phyloP scores from a whole-genome alignment of 2,888 invertebrate genomes.

The Hypercompe scribonia region DNA sequence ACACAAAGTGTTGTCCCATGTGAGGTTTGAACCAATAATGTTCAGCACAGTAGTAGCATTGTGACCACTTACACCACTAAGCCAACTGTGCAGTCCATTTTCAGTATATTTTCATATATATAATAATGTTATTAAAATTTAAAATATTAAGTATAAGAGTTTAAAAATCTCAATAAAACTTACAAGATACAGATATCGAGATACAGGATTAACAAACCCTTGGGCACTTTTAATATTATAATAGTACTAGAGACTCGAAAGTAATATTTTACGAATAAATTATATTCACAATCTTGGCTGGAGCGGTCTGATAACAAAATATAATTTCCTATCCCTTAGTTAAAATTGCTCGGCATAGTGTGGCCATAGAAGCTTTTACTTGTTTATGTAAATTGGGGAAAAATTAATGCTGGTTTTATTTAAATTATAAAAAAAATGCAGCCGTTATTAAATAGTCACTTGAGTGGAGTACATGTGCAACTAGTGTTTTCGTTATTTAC shows the following conservation, averaged over 20 bases:
- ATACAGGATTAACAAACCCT: constrained; percentile 13
- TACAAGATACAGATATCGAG: constrained; percentile 1
- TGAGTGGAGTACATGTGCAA: background rate
- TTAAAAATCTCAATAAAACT: background rate
- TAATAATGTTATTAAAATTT: background rate
- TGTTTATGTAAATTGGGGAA: constrained; percentile 18
- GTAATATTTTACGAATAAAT: constrained; percentile 30
- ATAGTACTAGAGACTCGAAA: constrained; percentile 12
- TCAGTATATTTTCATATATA: background rate
- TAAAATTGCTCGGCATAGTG: constrained; percentile 20
- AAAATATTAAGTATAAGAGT: background rate
- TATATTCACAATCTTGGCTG: constrained; percentile 29
- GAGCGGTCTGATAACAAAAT: constrained; percentile 34
- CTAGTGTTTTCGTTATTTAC: background rate
- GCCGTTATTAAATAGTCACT: background rate
- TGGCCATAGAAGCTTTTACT: constrained; percentile 6
- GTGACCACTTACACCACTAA: no score
- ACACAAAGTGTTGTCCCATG: no score
- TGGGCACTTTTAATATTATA: constrained; percentile 20
- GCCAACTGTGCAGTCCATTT: no score
- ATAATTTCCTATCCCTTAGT: constrained; percentile 35
- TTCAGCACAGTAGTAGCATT: no score
- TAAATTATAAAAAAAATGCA: background rate
- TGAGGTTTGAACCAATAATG: no score
- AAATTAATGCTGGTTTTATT: constrained; percentile 6